Evolutionary conservation across 2,888 invertebrate species (phyloP).

Genomic region (Leptinotarsa haldemani): DNA sequence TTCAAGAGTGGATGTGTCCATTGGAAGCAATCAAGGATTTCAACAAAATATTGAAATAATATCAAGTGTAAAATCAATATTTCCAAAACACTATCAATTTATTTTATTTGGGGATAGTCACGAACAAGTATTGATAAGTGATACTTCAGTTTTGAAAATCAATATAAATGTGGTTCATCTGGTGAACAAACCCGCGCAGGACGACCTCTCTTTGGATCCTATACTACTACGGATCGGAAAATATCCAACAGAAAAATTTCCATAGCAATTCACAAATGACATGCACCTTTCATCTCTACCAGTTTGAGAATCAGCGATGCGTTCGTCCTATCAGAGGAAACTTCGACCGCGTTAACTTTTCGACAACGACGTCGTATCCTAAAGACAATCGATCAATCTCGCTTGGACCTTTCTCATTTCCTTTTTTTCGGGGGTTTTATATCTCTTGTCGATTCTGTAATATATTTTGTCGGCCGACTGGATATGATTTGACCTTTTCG

Average conservation of each 20-base stretch:
- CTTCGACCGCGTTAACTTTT: background rate
- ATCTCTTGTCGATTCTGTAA: background rate
- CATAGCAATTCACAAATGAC: background rate
- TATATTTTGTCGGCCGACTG: background rate
- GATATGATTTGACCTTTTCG: constrained; percentile 1
- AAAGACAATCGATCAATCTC: constrained; percentile 11
- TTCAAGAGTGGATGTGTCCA: too few species aligned
- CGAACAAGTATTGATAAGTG: too few species aligned
- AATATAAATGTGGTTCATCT: too few species aligned
- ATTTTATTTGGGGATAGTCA: too few species aligned
- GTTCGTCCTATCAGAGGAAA: background rate
- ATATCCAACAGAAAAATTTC: background rate
- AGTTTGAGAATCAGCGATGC: background rate
- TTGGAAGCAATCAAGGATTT: too few species aligned
- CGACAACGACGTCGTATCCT: background rate
- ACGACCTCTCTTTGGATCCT: background rate
- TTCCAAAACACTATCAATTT: too few species aligned
- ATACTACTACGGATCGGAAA: background rate
- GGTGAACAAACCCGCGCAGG: too few species aligned
- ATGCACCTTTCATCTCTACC: background rate
- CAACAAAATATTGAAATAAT: too few species aligned
- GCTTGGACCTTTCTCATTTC: constrained; percentile 8
- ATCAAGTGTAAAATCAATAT: too few species aligned
- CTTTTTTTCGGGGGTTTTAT: background rate
- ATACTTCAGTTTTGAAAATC: too few species aligned